Percentiles rank a stretch among this genome's conserved stretches.
Evolutionary conservation across 2,797 vertebrate species (phyloP).

Genomic region (Xenops minutus): DNA sequence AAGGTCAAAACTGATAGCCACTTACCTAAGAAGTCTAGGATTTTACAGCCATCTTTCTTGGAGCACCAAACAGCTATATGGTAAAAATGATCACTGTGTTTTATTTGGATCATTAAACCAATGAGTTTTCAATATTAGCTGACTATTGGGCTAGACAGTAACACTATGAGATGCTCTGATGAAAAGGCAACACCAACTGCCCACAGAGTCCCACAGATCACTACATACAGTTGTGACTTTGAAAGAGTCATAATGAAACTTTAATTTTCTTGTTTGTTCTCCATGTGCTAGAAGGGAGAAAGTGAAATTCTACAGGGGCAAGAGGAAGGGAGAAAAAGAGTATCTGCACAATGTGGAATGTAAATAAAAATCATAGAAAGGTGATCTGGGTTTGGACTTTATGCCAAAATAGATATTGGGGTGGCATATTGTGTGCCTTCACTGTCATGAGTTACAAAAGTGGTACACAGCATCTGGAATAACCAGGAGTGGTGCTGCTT

Average conservation of each 20-base stretch:
- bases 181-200: neutral
- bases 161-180: neutral
- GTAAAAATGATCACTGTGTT: neutral
- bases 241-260: neutral
- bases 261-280: neutral
- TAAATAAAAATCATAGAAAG: neutral
- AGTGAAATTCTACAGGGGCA: neutral
- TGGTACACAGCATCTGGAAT: neutral
- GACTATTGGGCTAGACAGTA: neutral
- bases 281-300: neutral
- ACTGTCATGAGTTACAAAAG: neutral
- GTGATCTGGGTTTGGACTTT: neutral
- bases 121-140: neutral
- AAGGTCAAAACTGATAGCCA: conserved; percentile 41
- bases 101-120: conserved; percentile 7
- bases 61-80: neutral
- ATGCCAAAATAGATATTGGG: neutral
- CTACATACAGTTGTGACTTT: neutral
- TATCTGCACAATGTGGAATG: neutral
- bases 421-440: neutral
- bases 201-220: neutral
- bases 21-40: neutral
- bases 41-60: neutral
- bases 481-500: neutral
- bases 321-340: accelerated